Evolutionary conservation across 35 echinoderm and acorn worm genomes (phyloP), one percentile per base, ranked within the genome.

Genomic region (Anneissia japonica): DNA sequence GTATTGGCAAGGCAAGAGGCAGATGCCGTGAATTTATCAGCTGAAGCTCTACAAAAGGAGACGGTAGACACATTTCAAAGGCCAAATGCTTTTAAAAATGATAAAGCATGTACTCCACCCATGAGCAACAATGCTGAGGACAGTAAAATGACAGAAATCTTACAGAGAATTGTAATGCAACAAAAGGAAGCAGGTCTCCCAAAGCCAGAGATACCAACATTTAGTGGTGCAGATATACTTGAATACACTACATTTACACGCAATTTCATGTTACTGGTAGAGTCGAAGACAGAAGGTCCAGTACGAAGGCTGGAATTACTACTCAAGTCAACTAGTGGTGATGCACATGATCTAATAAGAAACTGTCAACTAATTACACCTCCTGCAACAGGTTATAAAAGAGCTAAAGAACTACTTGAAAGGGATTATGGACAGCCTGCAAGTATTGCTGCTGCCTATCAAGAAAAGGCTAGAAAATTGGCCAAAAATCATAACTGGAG

Each of bases 181-280:
- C 84, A 77, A 78, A 86, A 75, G 45, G 84, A 86, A 35, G 1
- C 72, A 46, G 40, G 14, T 9, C 84, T 94, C n/a, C 88, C 88
- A 33, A 36, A 38, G 38, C 84, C 79, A 77, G 43, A 78, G 3
- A 17, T 84, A 0, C 46, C 76, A 30, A 21, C 80, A 30, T 94
- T 90, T 37, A 79, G 72, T 72, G 92, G 89, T 5, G 45, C 40
- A 34, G 85, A 91, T 46, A 38, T 86, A 0, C 79, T 88, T 36
- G 75, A 79, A 77, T 95, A 82, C 31, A 35, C 81, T 29, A 36
- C 74, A 13, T 91, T 91, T 64, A 85, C 81, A 45, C 78, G 77
- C 28, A 87, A 80, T 29, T 95, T 95, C 31, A 31, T 91, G 31
- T 82, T 43, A 85, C 79, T 82, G n/a, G 84, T 94, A 4, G 85